phyloP scores from a whole-genome alignment of 2,113 vertebrate genomes.

The Cheilinus undulatus region DNA sequence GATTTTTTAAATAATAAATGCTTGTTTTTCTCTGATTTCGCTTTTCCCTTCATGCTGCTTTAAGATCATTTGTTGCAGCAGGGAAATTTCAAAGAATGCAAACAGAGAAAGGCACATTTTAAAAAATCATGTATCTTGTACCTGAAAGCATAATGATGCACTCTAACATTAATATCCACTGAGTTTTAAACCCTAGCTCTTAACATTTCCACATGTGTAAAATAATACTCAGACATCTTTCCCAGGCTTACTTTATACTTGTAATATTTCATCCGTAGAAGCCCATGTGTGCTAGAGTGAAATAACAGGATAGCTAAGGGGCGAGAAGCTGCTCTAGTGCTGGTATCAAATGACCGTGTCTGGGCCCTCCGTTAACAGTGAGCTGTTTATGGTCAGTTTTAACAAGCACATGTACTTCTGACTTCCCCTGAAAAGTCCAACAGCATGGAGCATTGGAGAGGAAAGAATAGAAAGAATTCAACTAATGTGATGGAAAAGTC shows the following conservation, averaged over 20 bases:
- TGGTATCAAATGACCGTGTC: conserved; percentile 76
- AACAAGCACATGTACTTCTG: conserved; percentile 67
- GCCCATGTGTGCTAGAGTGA: conserved; percentile 69
- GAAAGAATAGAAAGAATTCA: conserved; percentile 37
- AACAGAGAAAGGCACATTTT: not conserved
- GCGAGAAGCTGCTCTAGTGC: conserved; percentile 64
- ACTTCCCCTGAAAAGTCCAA: conserved; percentile 56
- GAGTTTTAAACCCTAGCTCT: conserved; percentile 47
- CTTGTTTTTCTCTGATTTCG: not conserved
- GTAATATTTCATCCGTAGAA: conserved; percentile 67
- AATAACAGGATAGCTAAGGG: conserved; percentile 75
- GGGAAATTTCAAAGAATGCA: conserved; percentile 17
- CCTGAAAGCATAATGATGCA: conserved; percentile 45
- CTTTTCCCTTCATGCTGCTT: conserved; percentile 5
- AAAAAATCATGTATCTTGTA: conserved; percentile 22
- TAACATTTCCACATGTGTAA: conserved; percentile 52
- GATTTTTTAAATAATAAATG: conserved; percentile 4
- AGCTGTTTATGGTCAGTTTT: conserved; percentile 81
- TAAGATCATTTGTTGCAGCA: conserved; percentile 27
- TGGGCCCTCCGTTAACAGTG: conserved; percentile 78
- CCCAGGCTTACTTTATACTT: conserved; percentile 54
- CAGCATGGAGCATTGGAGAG: conserved; percentile 32
- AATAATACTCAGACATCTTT: conserved; percentile 47
- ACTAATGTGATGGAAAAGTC: conserved; percentile 42
- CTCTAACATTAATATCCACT: conserved; percentile 40